A percentile compares a stretch with the other conserved stretches of the same genome.
phyloP scores from a whole-genome alignment of 37 sponge, comb jelly and placozoan genomes.

The Haliclona indistincta region DNA sequence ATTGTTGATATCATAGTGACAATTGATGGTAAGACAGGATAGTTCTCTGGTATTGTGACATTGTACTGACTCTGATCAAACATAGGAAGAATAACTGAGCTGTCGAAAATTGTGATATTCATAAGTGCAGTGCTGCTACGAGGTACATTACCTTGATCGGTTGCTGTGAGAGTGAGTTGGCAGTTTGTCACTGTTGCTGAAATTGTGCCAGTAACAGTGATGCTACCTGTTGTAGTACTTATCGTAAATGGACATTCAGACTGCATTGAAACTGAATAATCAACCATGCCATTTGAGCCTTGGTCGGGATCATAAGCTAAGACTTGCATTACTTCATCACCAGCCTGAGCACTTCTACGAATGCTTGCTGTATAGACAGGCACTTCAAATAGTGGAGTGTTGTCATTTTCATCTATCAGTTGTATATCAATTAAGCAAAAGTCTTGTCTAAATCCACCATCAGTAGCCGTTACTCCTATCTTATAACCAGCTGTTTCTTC shows the following conservation, averaged over 20 bases:
- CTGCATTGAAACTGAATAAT: conserved; percentile 16
- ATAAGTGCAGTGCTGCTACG: conserved; percentile 5
- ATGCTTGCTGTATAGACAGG: conserved; percentile 10
- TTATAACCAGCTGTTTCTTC: conserved; percentile 19
- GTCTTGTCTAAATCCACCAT: conserved; percentile 52
- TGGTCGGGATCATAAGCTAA: conserved; percentile 48
- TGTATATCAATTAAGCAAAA: conserved; percentile 55
- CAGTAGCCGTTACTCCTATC: conserved; percentile 53
- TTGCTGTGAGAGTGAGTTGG: conserved; percentile 20
- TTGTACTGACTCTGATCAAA: conserved; percentile 43
- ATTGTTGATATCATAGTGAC: conserved; percentile 22
- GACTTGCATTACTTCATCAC: conserved; percentile 33
- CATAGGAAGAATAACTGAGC: conserved; percentile 9
- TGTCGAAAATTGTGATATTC: conserved; percentile 9
- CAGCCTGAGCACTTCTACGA: background rate
- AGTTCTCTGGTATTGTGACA: conserved; percentile 33
- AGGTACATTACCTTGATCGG: conserved; percentile 24
- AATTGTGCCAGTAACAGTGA: conserved; percentile 28
- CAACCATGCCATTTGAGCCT: conserved; percentile 22
- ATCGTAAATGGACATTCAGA: conserved; percentile 29
- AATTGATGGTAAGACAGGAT: conserved; percentile 7
- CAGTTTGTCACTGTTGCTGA: background rate
- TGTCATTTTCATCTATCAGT: conserved; percentile 69
- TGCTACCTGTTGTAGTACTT: conserved; percentile 18
- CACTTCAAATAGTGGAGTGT: conserved; percentile 39